Percentiles rank a stretch among this genome's conserved stretches.
phyloP scores from a whole-genome alignment of 2,113 vertebrate species.

The Thryonomys swinderianus region DNA sequence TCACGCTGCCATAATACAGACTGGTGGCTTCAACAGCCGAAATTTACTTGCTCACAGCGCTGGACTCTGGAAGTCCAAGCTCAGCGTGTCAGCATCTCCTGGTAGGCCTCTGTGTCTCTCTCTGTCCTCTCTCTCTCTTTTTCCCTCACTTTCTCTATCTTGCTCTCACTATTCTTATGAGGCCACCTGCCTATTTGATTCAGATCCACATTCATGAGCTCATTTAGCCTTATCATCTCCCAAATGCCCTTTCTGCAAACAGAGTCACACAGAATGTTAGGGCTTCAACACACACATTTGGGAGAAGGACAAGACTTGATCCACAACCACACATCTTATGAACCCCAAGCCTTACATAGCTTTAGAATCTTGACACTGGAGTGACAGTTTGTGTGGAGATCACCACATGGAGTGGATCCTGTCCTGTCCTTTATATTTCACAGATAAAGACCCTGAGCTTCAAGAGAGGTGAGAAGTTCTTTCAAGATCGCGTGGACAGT shows the following conservation, averaged over 20 bases:
- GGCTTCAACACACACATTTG: neutral
- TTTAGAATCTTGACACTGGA: neutral
- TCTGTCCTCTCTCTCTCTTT: too few relatives aligned
- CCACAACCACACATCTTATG: neutral
- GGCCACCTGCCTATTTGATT: neutral
- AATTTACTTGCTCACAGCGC: neutral
- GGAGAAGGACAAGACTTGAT: neutral
- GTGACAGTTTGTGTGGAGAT: neutral
- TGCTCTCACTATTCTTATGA: neutral
- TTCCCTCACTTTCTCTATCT: too few relatives aligned
- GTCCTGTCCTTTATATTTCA: neutral
- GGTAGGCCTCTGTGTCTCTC: neutral
- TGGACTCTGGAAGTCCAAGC: neutral
- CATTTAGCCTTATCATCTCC: neutral
- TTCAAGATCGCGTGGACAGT: neutral
- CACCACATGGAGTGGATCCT: neutral
- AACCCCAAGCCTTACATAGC: neutral
- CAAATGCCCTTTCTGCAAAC: neutral
- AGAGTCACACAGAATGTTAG: neutral
- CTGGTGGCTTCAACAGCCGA: neutral
- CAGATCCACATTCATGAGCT: neutral
- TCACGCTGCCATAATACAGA: neutral
- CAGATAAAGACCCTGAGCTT: neutral
- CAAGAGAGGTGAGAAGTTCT: neutral
- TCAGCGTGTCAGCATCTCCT: neutral